These are phyloP conservation scores for Cryptus viduatorius DNA, from an alignment of 2,888 invertebrate genomes.

Conservation along the genomic window DNA sequence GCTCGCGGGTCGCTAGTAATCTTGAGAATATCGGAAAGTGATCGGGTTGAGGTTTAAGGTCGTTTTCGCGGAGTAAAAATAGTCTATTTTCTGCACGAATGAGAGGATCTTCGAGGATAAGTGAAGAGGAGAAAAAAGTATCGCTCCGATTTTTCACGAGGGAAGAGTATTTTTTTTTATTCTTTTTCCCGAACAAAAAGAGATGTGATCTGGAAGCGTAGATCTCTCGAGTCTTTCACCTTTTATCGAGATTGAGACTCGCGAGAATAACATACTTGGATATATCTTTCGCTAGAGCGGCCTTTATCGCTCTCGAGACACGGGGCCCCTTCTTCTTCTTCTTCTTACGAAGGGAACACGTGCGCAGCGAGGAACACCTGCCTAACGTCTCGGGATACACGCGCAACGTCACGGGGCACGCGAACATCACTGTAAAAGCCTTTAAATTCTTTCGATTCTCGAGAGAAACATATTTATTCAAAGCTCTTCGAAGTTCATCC, in stretches of 20 bases:
- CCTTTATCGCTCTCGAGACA: conserved; percentile 18
- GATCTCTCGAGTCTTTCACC: conserved; percentile 26
- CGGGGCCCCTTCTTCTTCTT: background rate
- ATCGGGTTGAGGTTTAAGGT: conserved; percentile 29
- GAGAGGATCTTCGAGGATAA: background rate
- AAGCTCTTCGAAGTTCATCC: too few relatives aligned
- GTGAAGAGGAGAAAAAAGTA: conserved; percentile 18
- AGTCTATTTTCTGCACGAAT: conserved; percentile 18
- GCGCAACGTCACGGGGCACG: conserved; percentile 31
- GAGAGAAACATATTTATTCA: background rate
- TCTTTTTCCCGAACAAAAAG: conserved; percentile 43
- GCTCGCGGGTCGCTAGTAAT: conserved; percentile 15
- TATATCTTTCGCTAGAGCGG: background rate
- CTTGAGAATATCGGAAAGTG: conserved; percentile 56
- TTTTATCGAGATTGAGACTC: conserved; percentile 44
- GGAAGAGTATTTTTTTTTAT: conserved; percentile 22
- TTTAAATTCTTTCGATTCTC: background rate
- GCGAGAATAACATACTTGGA: background rate
- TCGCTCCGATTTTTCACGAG: conserved; percentile 2
- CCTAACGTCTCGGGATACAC: conserved; percentile 38
- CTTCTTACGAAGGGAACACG: conserved; percentile 34
- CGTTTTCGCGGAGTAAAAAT: conserved; percentile 19
- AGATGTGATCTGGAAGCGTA: conserved; percentile 49
- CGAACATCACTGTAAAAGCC: conserved; percentile 20
- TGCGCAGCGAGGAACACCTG: conserved; percentile 43